phyloP scores from a whole-genome alignment of 2,888 invertebrate species.

The Lottia gigantea region DNA sequence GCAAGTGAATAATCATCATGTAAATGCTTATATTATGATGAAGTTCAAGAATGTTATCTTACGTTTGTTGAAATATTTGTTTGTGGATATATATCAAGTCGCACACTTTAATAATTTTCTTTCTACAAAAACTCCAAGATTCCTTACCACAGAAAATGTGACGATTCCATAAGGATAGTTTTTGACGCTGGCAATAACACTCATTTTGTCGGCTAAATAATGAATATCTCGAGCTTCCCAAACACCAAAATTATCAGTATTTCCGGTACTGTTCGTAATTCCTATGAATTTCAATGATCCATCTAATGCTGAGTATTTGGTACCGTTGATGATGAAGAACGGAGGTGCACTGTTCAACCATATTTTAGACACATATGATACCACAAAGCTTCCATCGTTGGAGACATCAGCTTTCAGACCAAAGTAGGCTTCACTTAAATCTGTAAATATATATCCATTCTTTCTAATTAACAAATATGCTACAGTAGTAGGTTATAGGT shows the following conservation, averaged over 20 bases:
- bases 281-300: slow-evolving; percentile 28
- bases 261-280: slow-evolving; percentile 1
- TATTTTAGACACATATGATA: not conserved
- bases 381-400: not conserved
- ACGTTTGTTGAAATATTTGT: too few relatives aligned
- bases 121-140: not conserved
- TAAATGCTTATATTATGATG: too few relatives aligned
- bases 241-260: not conserved
- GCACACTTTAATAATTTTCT: too few relatives aligned
- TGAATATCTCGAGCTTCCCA: slow-evolving; percentile 14
- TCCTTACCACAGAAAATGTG: slow-evolving; percentile 24
- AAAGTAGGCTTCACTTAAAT: not conserved
- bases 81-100: too few relatives aligned
- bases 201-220: slow-evolving; percentile 19
- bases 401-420: not conserved
- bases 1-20: too few relatives aligned
- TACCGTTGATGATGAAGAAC: slow-evolving; percentile 36
- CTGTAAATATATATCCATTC: not conserved
- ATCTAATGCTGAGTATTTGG: slow-evolving; percentile 33
- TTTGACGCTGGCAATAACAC: slow-evolving; percentile 17
- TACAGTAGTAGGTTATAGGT: too few relatives aligned
- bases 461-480: too few relatives aligned
- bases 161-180: slow-evolving; percentile 12
- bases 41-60: too few relatives aligned
- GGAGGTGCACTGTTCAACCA: slow-evolving; percentile 41